These are phyloP conservation scores for Limonius californicus DNA, from an alignment of 1,140 invertebrate genomes.

Conservation along the genomic window DNA sequence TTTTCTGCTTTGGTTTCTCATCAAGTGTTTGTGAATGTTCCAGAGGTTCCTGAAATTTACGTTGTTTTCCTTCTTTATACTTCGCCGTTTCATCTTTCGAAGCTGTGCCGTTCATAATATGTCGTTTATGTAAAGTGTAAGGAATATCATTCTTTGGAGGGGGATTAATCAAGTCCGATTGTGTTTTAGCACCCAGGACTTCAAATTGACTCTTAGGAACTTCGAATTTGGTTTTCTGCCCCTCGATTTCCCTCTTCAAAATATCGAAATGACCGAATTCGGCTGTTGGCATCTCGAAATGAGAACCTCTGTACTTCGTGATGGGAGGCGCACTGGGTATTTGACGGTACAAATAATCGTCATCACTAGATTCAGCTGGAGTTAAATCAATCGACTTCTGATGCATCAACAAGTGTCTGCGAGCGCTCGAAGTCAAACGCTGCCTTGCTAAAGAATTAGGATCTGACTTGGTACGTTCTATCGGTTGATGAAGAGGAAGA, in stretches of 20 bases:
- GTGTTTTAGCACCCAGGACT: conserved; percentile 44
- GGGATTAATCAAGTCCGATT: conserved; percentile 46
- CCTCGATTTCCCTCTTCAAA: conserved; percentile 50
- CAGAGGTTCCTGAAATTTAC: conserved; percentile 9
- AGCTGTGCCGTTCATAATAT: conserved; percentile 77
- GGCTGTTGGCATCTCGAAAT: conserved; percentile 49
- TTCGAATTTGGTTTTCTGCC: conserved; percentile 51
- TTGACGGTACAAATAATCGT: conserved; percentile 69
- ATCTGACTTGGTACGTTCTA: conserved; percentile 80
- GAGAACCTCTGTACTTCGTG: conserved; percentile 48
- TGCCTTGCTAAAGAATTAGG: conserved; percentile 70
- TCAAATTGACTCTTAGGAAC: conserved; percentile 54
- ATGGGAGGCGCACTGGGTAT: conserved; percentile 67
- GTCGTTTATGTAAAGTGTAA: conserved; percentile 76
- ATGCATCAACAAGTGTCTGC: conserved; percentile 74
- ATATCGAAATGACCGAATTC: conserved; percentile 66
- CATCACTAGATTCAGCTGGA: conserved; percentile 75
- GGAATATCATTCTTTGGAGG: conserved; percentile 66
- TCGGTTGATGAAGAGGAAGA: conserved; percentile 58
- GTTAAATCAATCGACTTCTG: conserved; percentile 82
- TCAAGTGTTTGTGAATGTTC: conserved; percentile 39
- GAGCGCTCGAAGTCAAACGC: conserved; percentile 64
- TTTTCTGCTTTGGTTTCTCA: conserved; percentile 49
- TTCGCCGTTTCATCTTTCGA: conserved; percentile 45
- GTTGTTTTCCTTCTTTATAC: conserved; percentile 19